Evolutionary conservation across 2,797 vertebrate species (phyloP).

Genomic region (Myotis planiceps): DNA sequence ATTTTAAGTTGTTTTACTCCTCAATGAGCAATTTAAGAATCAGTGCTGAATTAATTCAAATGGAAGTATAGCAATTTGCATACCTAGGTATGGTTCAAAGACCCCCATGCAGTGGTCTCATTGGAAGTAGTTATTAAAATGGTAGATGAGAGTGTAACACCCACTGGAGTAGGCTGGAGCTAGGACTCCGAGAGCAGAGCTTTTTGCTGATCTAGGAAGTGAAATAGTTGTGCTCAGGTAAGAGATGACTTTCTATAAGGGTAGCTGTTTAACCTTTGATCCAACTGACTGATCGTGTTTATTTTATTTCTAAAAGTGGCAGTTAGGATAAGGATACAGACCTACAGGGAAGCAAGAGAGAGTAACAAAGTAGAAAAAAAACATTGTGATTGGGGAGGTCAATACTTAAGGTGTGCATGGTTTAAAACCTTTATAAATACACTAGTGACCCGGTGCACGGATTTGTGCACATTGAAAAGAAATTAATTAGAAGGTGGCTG

Average conservation of each 20-base stretch:
- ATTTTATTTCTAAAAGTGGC: neutral
- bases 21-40: neutral
- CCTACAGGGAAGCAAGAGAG: neutral
- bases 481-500: too few species aligned
- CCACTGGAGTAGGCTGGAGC: neutral
- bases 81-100: neutral
- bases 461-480: too few species aligned
- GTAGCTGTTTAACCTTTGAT: neutral
- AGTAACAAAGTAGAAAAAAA: neutral
- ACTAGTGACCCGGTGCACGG: too few species aligned
- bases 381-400: neutral
- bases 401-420: neutral
- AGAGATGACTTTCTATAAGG: neutral
- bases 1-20: neutral
- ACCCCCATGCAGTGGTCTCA: neutral
- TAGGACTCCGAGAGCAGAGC: neutral
- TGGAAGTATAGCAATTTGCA: neutral
- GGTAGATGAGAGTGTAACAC: neutral
- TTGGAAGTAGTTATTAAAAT: neutral
- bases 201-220: neutral
- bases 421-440: neutral
- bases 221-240: neutral
- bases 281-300: neutral
- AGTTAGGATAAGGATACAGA: neutral
- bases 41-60: neutral